These are phyloP conservation scores for Notothenia coriiceps DNA, from an alignment of 2,113 vertebrate genomes.

Conservation along the genomic window DNA sequence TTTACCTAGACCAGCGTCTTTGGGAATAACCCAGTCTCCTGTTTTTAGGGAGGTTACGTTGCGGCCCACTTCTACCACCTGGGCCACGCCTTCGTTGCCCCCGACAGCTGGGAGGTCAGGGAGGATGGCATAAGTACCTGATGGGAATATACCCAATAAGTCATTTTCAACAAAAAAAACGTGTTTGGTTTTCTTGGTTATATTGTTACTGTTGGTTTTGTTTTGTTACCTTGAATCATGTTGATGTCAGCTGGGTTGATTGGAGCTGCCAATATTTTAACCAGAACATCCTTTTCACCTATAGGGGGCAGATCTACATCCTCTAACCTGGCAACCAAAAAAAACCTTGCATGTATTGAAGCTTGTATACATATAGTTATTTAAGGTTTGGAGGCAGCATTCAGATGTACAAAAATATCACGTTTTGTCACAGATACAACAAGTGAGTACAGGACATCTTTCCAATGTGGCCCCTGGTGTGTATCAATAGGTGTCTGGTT, in stretches of 20 bases:
- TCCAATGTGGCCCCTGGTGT: not conserved
- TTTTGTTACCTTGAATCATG: conserved; percentile 92
- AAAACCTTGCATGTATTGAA: not conserved
- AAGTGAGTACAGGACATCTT: not conserved
- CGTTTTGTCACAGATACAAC: not conserved
- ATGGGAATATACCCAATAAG: not conserved
- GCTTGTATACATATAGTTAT: no score
- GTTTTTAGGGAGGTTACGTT: conserved; percentile 83
- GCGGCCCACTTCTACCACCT: conserved; percentile 89
- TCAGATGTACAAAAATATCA: not conserved
- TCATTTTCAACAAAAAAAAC: not conserved
- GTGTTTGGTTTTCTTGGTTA: not conserved
- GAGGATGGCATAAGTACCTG: conserved; percentile 92
- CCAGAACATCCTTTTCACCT: conserved; percentile 82
- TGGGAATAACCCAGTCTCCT: conserved; percentile 93
- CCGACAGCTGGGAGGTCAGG: conserved; percentile 90
- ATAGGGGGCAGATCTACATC: conserved; percentile 79
- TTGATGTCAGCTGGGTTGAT: conserved; percentile 97
- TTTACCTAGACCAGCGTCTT: conserved; percentile 88
- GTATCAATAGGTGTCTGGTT: no score
- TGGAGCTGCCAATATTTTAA: conserved; percentile 94
- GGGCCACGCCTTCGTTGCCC: conserved; percentile 94
- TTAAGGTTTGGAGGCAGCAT: not conserved
- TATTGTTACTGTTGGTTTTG: not conserved
- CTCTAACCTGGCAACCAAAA: conserved; percentile 84